Conservation (phyloP, 2,888 invertebrate genomes). For the Napeogenes sylphis region DNA sequence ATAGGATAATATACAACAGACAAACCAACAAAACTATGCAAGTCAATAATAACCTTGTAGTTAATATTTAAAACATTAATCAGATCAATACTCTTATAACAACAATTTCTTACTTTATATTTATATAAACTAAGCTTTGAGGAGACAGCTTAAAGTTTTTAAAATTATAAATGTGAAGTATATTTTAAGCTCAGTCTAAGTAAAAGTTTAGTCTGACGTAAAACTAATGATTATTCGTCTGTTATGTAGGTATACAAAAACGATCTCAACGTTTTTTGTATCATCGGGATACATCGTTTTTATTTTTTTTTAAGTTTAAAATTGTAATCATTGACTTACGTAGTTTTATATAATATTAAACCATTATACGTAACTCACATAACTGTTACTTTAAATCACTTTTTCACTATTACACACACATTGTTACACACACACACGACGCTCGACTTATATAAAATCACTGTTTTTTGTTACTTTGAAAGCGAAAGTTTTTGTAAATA, state of each 20-base stretch:
- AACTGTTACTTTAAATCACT: conserved; percentile 21
- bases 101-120: neutral
- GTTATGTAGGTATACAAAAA: neutral
- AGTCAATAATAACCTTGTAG: too few species aligned
- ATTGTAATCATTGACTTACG: neutral
- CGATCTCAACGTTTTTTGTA: neutral
- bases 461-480: too few species aligned
- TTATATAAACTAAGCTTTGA: neutral
- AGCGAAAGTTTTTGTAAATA: neutral
- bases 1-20: too few species aligned
- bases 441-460: neutral
- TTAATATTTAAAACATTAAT: too few species aligned
- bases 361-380: neutral
- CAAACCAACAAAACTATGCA: too few species aligned
- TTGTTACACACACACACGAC: neutral
- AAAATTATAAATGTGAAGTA: neutral
- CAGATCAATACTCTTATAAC: too few species aligned
- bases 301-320: neutral
- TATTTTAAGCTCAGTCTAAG: neutral
- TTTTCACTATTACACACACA: conserved; percentile 19
- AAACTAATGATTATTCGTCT: conserved; percentile 4
- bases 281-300: neutral
- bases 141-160: neutral
- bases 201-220: neutral
- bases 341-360: too few species aligned